Percentiles rank a stretch among this genome's conserved stretches.
Evolutionary conservation across 2,888 invertebrate species (phyloP).

Genomic region (Platynereis dumerilii): DNA sequence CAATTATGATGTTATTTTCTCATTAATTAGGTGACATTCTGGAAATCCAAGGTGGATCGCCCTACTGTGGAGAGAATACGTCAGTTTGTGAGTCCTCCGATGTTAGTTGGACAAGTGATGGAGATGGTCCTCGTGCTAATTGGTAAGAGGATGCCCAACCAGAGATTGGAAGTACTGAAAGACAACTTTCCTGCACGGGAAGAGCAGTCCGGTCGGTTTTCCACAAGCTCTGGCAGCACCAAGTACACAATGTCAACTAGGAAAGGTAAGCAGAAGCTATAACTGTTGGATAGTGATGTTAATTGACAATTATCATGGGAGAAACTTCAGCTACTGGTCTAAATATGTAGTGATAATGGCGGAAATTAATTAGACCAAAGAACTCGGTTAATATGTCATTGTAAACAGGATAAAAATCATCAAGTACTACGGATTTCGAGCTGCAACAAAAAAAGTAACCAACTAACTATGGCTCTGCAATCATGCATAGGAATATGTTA

Average conservation of each 20-base stretch:
- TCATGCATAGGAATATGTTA: no score
- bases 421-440: no score
- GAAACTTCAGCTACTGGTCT: no score
- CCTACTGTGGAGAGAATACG: constrained; percentile 58
- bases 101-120: constrained; percentile 61
- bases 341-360: no score
- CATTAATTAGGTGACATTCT: constrained; percentile 54
- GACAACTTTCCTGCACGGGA: constrained; percentile 43
- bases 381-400: no score
- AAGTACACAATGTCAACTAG: constrained; percentile 42
- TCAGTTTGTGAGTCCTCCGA: constrained; percentile 58
- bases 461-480: no score
- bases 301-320: no score
- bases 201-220: constrained; percentile 56
- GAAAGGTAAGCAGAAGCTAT: constrained; percentile 47
- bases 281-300: no score
- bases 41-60: constrained; percentile 59
- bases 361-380: no score
- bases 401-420: no score
- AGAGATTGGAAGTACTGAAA: constrained; percentile 16
- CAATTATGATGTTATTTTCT: no score
- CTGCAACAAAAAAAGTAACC: no score
- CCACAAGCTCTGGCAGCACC: constrained; percentile 57
- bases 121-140: constrained; percentile 63
- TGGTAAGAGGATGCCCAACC: constrained; percentile 54